Conservation (phyloP, 2,113 vertebrate species). For the Zosterops borbonicus region DNA sequence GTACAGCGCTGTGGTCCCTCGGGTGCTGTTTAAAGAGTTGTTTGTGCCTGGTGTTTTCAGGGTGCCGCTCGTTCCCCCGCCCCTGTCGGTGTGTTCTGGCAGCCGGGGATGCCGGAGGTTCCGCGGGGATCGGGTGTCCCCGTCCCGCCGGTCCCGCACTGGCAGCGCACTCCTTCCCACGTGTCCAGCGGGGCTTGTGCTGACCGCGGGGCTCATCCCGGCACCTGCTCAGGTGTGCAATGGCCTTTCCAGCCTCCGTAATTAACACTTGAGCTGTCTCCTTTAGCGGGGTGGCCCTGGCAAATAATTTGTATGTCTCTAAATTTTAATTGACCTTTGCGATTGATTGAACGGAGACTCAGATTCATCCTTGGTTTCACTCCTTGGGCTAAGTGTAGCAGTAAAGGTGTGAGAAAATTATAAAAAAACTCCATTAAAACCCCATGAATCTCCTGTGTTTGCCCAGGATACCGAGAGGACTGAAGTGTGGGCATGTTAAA, state of each 20-base stretch:
- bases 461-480: accelerated
- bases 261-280: accelerated
- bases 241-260: not conserved
- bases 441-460: not conserved
- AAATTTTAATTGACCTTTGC: not conserved
- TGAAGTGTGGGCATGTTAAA: not conserved
- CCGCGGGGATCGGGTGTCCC: not conserved
- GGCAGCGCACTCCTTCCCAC: accelerated
- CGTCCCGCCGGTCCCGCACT: accelerated
- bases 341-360: not conserved
- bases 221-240: not conserved
- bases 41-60: accelerated
- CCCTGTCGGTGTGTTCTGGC: accelerated
- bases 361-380: accelerated
- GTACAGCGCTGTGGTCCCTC: accelerated
- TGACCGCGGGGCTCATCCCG: not conserved
- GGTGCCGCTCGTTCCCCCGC: no score
- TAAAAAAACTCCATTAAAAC: not conserved
- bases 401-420: not conserved
- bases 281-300: not conserved
- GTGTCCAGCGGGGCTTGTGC: not conserved
- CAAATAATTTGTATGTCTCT: not conserved
- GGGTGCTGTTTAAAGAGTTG: not conserved
- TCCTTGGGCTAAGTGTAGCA: not conserved
- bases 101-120: not conserved